Conservation (phyloP, 2,797 vertebrate species). For the Falco biarmicus region DNA sequence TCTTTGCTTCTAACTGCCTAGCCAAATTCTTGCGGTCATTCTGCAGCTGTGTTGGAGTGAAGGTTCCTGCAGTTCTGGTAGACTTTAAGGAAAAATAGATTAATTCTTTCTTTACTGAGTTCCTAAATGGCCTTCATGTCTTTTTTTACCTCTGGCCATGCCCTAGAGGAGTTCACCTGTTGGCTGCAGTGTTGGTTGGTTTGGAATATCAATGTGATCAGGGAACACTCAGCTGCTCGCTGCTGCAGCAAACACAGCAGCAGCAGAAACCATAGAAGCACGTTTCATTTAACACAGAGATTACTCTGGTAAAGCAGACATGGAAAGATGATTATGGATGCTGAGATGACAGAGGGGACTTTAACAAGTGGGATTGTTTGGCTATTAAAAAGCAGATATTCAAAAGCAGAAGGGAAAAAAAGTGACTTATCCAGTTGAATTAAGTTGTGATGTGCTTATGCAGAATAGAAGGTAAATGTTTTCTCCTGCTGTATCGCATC, state of each 20-base stretch:
- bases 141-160: background rate
- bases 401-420: background rate
- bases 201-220: background rate
- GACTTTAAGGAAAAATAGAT: constrained; percentile 42
- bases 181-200: background rate
- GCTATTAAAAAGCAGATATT: background rate
- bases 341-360: background rate
- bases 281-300: background rate
- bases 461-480: background rate
- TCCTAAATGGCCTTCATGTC: background rate
- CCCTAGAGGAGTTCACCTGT: background rate
- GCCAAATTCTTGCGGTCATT: constrained; percentile 32
- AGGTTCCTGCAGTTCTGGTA: constrained; percentile 8
- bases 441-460: background rate
- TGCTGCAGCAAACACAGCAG: background rate
- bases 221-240: background rate
- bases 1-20: background rate
- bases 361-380: background rate
- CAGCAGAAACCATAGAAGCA: background rate
- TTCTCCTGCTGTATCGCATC: background rate
- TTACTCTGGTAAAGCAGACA: background rate
- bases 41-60: background rate
- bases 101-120: background rate
- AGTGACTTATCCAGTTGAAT: background rate
- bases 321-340: background rate